Evolutionary conservation across 2,113 vertebrate genomes (phyloP), one percentile per base, ranked within the genome.

Genomic region (Percina caprodes): DNA sequence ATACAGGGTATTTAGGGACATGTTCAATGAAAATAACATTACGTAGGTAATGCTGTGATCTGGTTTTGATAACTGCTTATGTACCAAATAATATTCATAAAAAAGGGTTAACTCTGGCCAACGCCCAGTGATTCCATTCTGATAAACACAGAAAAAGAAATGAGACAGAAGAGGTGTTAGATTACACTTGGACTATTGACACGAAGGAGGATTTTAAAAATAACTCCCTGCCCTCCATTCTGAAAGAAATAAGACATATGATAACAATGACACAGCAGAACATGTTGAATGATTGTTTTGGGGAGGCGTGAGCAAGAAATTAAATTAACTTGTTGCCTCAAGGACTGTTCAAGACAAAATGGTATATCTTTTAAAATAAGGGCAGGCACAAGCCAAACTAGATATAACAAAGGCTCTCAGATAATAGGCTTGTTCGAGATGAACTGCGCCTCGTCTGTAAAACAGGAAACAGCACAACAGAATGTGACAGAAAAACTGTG

Each of bases 61-160:
- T 62, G 21, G 2, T 54, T 60, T 74, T 16, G 30, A 19, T 72
- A 42, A 46, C 46, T 42, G 5, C 2, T 56, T 16, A 69, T 77
- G 1, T 72, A 90, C 91, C 79, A 81, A 9, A 48, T 61, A 69
- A 77, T 81, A 19, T 0, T 49, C 1, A 69, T 87, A 82, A 24
- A 90, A 33, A 93, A 1, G 86, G 90, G 35, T 88, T 93, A 0
- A 0, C 35, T 24, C 21, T 85, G 51, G 58, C 6, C 15, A 52
- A 51, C 10, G 18, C 1, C 14, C 48, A 42, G 35, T 23, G 58
- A 58, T 55, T 71, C 54, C 85, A 59, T 74, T 76, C 91, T 77
- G 69, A 75, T 16, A 62, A 69, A 52, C 1, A 58, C 49, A 55
- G 12, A 55, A 49, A 63, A 23, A 11, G 18, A 67, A 65, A 35